Percentiles rank a stretch among this genome's conserved stretches.
Conservation (phyloP, 2,888 invertebrate species). For the Philonicus albiceps region DNA sequence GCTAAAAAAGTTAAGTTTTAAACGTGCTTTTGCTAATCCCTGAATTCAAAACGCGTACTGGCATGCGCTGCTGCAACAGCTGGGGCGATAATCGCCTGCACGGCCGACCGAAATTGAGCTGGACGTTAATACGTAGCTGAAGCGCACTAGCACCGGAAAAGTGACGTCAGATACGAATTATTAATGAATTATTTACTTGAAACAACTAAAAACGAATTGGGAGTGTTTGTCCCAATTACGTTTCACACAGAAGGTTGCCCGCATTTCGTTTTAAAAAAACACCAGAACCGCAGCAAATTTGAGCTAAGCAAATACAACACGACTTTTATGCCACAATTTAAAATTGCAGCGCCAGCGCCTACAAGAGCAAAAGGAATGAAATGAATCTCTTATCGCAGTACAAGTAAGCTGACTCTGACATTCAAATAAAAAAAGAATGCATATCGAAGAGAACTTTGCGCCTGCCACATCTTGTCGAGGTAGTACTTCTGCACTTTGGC, state of each 20-base stretch:
- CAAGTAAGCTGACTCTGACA: neutral
- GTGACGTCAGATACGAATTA: too few relatives aligned
- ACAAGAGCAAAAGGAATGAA: neutral
- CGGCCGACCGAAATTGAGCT: neutral
- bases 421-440: neutral
- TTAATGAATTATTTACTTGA: neutral
- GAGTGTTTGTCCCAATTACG: too few relatives aligned
- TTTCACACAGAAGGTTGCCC: too few relatives aligned
- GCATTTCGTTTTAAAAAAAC: neutral
- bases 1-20: neutral
- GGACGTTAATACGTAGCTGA: neutral
- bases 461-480: neutral
- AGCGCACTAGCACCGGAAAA: neutral
- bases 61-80: neutral
- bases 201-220: neutral
- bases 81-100: neutral
- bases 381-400: neutral
- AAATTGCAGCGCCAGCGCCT: neutral
- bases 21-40: neutral
- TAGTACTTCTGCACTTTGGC: neutral
- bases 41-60: neutral
- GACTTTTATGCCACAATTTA: neutral
- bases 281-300: neutral
- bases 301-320: neutral
- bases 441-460: neutral